phyloP scores from a whole-genome alignment of 2,888 invertebrate species.

The Xylota segnis region DNA sequence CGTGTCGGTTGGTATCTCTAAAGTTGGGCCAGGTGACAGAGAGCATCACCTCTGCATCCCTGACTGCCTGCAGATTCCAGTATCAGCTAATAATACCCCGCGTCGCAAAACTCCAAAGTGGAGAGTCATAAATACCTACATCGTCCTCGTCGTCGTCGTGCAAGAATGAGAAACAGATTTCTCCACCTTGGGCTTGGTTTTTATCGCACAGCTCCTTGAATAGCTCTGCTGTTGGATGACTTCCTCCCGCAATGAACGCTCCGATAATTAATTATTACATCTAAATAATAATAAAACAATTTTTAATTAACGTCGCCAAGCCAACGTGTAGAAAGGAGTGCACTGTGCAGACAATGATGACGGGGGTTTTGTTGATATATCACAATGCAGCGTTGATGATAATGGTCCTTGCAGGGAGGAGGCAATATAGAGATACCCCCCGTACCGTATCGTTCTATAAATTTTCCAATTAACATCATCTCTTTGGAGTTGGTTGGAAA shows the following conservation, averaged over 20 bases:
- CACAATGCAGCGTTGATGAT: constrained; percentile 39
- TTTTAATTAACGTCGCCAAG: constrained; percentile 39
- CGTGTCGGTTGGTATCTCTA: not conserved
- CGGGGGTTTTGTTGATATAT: constrained; percentile 16
- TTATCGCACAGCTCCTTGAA: not conserved
- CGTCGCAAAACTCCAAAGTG: not conserved
- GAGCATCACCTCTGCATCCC: constrained; percentile 8
- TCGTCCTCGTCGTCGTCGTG: no score
- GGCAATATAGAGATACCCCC: not conserved
- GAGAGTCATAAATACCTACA: constrained; percentile 7
- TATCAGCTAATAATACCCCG: not conserved
- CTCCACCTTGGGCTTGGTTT: not conserved
- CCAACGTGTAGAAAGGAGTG: constrained; percentile 1
- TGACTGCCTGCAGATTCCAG: constrained; percentile 2
- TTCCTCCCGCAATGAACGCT: not conserved
- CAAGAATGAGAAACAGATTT: not conserved
- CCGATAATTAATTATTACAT: constrained; percentile 41
- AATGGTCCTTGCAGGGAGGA: constrained; percentile 5
- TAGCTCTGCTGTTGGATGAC: not conserved
- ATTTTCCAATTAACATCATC: constrained; percentile 63
- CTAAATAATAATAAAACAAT: constrained; percentile 39
- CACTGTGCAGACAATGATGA: constrained; percentile 1
- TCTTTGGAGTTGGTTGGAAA: constrained; percentile 44
- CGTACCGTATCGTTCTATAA: not conserved
- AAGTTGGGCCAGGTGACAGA: constrained; percentile 4